Conservation (phyloP, 2,113 vertebrate species). For the Neogale vison region DNA sequence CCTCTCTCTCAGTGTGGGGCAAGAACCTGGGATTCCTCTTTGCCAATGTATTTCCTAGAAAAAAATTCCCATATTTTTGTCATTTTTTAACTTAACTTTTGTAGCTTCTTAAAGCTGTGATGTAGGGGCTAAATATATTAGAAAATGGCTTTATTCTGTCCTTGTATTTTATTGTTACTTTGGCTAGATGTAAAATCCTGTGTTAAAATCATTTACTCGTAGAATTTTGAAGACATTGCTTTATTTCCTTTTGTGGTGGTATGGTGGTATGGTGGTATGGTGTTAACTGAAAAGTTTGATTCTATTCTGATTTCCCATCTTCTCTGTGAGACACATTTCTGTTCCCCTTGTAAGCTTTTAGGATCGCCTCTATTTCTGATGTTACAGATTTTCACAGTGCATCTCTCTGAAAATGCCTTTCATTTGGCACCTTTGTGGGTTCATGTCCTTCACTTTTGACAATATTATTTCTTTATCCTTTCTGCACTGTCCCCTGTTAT, state of each 20-base stretch:
- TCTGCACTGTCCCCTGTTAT: neutral
- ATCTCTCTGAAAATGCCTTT: neutral
- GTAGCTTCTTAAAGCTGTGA: neutral
- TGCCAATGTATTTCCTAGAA: neutral
- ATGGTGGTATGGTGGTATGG: too few relatives aligned
- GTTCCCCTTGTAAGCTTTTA: neutral
- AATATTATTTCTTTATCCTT: neutral
- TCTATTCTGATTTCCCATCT: neutral
- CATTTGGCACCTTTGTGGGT: neutral
- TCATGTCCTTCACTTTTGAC: neutral
- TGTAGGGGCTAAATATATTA: neutral
- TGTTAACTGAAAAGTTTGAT: neutral
- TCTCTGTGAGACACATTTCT: neutral
- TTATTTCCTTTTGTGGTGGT: neutral
- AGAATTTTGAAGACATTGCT: neutral
- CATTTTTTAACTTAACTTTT: neutral
- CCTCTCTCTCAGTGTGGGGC: neutral
- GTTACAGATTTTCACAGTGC: neutral
- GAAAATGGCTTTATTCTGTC: neutral
- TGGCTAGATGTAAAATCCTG: neutral
- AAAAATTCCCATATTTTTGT: neutral
- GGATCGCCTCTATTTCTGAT: neutral
- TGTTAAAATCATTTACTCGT: neutral
- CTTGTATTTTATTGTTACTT: neutral
- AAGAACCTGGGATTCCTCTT: neutral